Base-by-base conservation (phyloP, 2,888 invertebrate genomes). In the Synergus umbraculus region DNA sequence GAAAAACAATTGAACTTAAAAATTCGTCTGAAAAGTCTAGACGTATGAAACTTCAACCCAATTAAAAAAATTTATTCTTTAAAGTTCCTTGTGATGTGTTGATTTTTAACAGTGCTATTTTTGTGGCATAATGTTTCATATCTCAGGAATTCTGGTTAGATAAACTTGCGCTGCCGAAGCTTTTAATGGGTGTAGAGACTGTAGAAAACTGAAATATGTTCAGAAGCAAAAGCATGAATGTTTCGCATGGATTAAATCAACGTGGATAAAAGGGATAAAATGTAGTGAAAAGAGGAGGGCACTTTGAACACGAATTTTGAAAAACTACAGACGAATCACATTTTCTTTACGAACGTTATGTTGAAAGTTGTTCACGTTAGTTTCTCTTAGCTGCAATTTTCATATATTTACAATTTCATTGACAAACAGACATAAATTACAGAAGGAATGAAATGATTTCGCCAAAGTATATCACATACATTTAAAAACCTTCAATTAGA, bases 401-500 rank as follows among this genome's bases (percentile, higher is more conserved):
- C 54, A 54, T 54, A 9, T 18, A n/a, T 37, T 37, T 37, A 37
- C 37, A 37, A 37, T 5, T 37, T 37, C 5, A 37, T 37, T 37
- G 5, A 5, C 37, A 37, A 37, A 37, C 5, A 37, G 37, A 37
- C 37, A 37, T 37, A 37, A 37, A 7, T 5, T 37, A 37, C 37
- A 37, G 5, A 37, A 7, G 37, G 37, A 7, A 37, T 37, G 0
- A 37, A 37, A 37, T 7, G 37, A 37, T 37, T 37, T 37, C 5
- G 37, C 37, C 37, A 7, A 37, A 37, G 5, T 37, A 37, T 37
- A 37, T 37, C 37, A 37, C 0, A 37, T 37, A 37, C 37, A 60
- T 60, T 8, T 43, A 15, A 18, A 76, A 29, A n/a, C 43, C 18
- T 76, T 76, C 44, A 76, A 60, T 76, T 60, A 58, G 60, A 44